Base-by-base conservation (phyloP, 2,888 invertebrate species). In the Sthenelais limicola region DNA sequence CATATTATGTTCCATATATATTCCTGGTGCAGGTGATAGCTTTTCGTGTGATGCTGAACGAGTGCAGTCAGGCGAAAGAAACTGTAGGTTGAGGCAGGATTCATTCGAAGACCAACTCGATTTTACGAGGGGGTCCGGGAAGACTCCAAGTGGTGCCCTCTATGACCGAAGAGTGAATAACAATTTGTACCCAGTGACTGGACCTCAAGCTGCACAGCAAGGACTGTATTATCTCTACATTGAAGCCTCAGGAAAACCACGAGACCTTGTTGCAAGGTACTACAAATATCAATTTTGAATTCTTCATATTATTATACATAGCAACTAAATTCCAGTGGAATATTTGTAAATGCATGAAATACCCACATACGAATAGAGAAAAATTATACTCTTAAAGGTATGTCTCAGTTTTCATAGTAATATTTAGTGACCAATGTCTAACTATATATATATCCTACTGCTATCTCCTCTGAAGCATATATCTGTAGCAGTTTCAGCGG, bases 231-330 rank as follows among this genome's bases (percentile, higher is more conserved):
- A 86, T 76, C 78, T 84, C 73, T 86, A 78, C 74, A 83, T 85
- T 47, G 85, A 86, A 74, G 80, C 86, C 0, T 82, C 84, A 0
- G 72, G 77, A 7, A 67, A 62, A 21, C 90, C 89, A 77, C 90
- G 91, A 0, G 85, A 91, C 62, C 81, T 69, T 12, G 33, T 62
- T 4, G 76, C 78, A 4, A 74, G 77, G 75, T 76, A 43, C 9
- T 12, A 43, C 15, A 43, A 9, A 12, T 43, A 43, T 43, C 43
- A 12, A 12, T 18, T 12, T 43, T 18, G 9, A 18, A 43, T 18
- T 12, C 9, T 43, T 43, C 15, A 43, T 18, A 43, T 43, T 43
- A 43, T 43, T 12, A 43, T 43, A 43, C 43, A 12, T 43, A 43
- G 43, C 15, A 43, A 43, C 43, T 43, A 43, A 12, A 12, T 43